A percentile compares a stretch with the other conserved stretches of the same genome.
Evolutionary conservation across 2,113 vertebrate species (phyloP).

Genomic region (Triplophysa tibetana): DNA sequence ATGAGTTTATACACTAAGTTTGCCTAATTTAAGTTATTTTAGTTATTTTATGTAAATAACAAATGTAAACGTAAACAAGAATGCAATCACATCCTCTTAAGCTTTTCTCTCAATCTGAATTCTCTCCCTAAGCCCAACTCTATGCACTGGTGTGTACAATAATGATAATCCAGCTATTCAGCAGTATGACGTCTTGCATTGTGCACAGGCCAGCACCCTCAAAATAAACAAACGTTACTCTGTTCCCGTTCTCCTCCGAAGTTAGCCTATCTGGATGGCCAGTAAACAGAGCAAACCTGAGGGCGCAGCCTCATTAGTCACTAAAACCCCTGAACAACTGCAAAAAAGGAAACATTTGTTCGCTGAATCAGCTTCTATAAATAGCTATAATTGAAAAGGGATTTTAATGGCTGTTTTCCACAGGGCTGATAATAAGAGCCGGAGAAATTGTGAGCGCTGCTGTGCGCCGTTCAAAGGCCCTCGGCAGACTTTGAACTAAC

Average conservation of each 20-base stretch:
- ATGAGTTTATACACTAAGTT: too few relatives aligned
- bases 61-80: too few relatives aligned
- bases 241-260: conserved; percentile 4
- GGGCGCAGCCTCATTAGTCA: conserved; percentile 50
- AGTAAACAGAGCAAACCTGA: conserved; percentile 39
- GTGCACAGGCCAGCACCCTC: background rate
- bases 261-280: conserved; percentile 20
- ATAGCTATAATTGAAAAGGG: conserved; percentile 60
- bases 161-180: background rate
- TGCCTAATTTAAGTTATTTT: too few relatives aligned
- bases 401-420: conserved; percentile 57
- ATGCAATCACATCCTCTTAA: too few relatives aligned
- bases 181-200: background rate
- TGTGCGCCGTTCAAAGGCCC: conserved; percentile 52
- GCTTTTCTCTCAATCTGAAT: too few relatives aligned
- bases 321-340: conserved; percentile 55
- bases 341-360: conserved; percentile 55
- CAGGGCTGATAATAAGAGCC: conserved; percentile 46
- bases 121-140: too few relatives aligned
- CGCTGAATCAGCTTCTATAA: conserved; percentile 56
- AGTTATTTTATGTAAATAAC: too few relatives aligned
- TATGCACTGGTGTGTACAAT: background rate
- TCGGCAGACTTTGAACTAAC: conserved; percentile 55
- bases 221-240: background rate
- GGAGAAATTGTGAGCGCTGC: conserved; percentile 30